Evolutionary conservation across 2,888 invertebrate genomes (phyloP), one percentile per base, ranked within the genome.

Genomic region (Trissolcus japonicus): DNA sequence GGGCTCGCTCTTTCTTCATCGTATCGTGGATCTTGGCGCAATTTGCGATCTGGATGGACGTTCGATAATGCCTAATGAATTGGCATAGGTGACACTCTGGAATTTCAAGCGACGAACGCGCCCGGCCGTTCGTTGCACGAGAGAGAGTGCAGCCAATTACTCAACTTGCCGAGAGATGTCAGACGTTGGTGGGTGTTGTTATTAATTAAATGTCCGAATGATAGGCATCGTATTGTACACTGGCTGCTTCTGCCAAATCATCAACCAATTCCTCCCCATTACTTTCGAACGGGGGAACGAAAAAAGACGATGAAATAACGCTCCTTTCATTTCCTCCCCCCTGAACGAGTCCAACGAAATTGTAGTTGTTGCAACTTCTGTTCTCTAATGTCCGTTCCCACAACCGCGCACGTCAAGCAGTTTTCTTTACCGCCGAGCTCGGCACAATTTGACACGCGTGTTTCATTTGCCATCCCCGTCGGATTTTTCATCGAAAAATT

Each of bases 181-280:
- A 83, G 83, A 80, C 83, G 35, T 78, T 74, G 82, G 80, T 82
- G 84, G 84, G 84, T 84, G 84, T 84, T 84, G 82, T 84, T 84
- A 84, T 84, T 84, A 84, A 84, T 84, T 84, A 84, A 84, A 84
- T 79, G 84, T 83, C 84, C 82, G 82, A 83, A 82, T 82, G 84
- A 84, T 84, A 84, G 83, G 82, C 83, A 84, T 84, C 84, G 81
- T 80, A 79, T 76, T 79, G 74, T 80, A 48, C 41, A 66, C 60
- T 25, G 68, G 17, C 17, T 19, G 25, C 55, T 65, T 73, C 71
- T 72, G 69, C 77, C 77, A 77, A 79, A 77, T 77, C 79, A 79
- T 77, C 77, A 65, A 57, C 65, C 63, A 57, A 77, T 67, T 77
- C 80, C 81, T 81, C 76, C 81, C 79, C 82, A 82, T 82, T 82